phyloP scores from a whole-genome alignment of 1,140 invertebrate species.

The Uloborus diversus region DNA sequence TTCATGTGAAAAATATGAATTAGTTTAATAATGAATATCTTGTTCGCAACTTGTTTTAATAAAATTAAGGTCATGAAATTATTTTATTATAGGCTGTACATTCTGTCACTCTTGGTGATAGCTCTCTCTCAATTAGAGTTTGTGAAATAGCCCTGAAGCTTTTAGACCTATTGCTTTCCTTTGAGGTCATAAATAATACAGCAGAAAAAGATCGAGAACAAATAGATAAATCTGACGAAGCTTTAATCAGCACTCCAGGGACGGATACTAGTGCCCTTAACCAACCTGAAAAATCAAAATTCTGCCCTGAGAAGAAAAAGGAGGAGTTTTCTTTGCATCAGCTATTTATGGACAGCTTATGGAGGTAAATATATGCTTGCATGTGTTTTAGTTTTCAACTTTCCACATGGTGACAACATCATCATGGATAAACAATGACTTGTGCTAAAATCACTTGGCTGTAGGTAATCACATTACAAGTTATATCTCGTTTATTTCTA shows the following conservation, averaged over 20 bases:
- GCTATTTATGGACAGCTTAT: constrained; percentile 69
- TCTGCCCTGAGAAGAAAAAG: constrained; percentile 39
- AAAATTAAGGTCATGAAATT: no score
- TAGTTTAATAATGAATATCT: no score
- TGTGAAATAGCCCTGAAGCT: constrained; percentile 91
- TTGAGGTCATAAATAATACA: constrained; percentile 74
- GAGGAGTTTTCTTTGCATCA: constrained; percentile 65
- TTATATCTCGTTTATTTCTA: no score
- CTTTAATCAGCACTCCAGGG: constrained; percentile 33
- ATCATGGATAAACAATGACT: no score
- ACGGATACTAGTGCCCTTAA: constrained; percentile 28
- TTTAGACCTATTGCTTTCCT: constrained; percentile 86
- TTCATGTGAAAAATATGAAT: no score
- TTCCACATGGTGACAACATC: no score
- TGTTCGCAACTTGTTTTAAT: no score
- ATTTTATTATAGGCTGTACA: constrained; percentile 78
- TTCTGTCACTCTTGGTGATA: constrained; percentile 77
- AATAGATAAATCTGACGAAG: constrained; percentile 36
- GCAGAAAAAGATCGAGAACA: constrained; percentile 42
- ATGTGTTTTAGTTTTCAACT: no score
- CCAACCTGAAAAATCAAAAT: constrained; percentile 43
- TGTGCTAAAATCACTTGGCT: no score
- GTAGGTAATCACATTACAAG: no score
- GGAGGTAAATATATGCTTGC: constrained; percentile 66
- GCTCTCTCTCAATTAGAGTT: constrained; percentile 82